A percentile compares a stretch with the other conserved stretches of the same genome.
Conservation (phyloP, 2,113 vertebrate genomes). For the Hoplias malabaricus region DNA sequence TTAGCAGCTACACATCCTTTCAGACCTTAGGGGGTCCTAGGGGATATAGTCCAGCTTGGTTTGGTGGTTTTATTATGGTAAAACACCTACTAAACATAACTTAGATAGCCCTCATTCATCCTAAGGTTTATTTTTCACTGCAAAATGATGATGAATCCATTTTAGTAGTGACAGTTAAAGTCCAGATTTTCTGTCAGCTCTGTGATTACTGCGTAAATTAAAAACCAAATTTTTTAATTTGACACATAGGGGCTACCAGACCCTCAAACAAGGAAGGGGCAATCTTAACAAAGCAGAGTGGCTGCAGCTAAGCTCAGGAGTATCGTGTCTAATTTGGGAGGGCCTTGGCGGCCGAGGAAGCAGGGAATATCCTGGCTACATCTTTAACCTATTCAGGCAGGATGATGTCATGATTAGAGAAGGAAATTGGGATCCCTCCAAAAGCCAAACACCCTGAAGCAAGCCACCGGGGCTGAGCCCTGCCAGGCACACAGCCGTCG, state of each 20-base stretch:
- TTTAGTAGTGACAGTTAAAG: no score
- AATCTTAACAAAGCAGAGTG: constrained; percentile 22
- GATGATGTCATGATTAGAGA: constrained; percentile 85
- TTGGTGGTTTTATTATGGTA: no score
- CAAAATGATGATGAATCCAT: no score
- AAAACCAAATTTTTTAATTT: no score
- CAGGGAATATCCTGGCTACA: constrained; percentile 76
- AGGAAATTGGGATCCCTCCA: constrained; percentile 80
- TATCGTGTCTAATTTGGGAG: constrained; percentile 73
- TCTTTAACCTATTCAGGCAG: constrained; percentile 81
- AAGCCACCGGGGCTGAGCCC: constrained; percentile 60
- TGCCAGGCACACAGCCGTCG: constrained; percentile 5
- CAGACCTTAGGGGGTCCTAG: no score
- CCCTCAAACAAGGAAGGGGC: not conserved
- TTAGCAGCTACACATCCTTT: no score
- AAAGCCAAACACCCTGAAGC: constrained; percentile 78
- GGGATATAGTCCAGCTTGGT: no score
- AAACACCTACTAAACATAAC: no score
- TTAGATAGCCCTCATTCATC: no score
- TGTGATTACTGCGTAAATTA: no score
- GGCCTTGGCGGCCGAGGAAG: constrained; percentile 61
- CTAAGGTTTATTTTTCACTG: no score
- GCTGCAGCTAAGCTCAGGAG: constrained; percentile 49
- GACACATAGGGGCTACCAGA: not conserved
- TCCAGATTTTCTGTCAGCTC: no score